Evolutionary conservation across 2,888 invertebrate genomes (phyloP).

Genomic region (Acrocyrtus sp.): DNA sequence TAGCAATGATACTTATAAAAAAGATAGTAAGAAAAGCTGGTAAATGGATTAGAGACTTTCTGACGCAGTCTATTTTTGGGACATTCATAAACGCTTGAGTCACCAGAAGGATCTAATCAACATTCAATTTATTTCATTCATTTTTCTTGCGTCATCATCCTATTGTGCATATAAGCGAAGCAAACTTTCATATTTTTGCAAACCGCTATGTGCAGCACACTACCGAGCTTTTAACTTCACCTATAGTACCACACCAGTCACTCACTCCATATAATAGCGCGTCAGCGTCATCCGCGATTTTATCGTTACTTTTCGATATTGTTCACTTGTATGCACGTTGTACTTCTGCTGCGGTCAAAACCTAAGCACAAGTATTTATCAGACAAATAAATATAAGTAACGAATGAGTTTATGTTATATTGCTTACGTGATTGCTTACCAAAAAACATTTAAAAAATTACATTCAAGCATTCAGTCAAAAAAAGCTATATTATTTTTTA

Average conservation of each 20-base stretch:
- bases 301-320: background rate
- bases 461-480: too few species aligned
- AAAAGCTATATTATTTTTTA: too few species aligned
- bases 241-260: background rate
- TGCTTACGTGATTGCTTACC: too few species aligned
- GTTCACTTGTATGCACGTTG: background rate
- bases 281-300: background rate
- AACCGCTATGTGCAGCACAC: background rate
- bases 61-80: slow-evolving; percentile 14
- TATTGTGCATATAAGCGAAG: background rate
- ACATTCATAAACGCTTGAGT: slow-evolving; percentile 33
- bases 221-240: background rate
- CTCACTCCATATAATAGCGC: too few species aligned
- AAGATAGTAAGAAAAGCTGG: slow-evolving; percentile 32
- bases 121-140: slow-evolving; percentile 42
- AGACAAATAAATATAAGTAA: background rate
- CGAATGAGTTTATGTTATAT: too few species aligned
- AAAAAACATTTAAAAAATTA: too few species aligned
- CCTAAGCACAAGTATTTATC: background rate
- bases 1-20: slow-evolving; percentile 3
- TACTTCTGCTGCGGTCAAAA: slow-evolving; percentile 27
- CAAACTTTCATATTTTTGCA: slow-evolving; percentile 16
- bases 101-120: slow-evolving; percentile 43
- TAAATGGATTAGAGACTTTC: slow-evolving; percentile 23
- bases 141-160: slow-evolving; percentile 34